A percentile compares a stretch with the other conserved stretches of the same genome.
Evolutionary conservation across 2,113 vertebrate genomes (phyloP).

Genomic region (Xenopus laevis): DNA sequence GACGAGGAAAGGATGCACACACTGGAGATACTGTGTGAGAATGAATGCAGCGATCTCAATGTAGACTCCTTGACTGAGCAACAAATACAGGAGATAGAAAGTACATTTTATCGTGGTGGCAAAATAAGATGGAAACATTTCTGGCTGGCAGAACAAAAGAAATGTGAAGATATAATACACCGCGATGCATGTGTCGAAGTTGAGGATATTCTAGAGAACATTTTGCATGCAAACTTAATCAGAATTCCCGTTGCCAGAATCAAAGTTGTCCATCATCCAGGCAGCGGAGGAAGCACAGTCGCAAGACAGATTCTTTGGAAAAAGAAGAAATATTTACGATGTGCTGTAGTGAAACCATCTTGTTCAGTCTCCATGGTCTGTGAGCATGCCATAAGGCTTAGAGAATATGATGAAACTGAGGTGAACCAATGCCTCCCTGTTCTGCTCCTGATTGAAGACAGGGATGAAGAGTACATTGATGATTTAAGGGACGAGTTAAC

Average conservation of each 20-base stretch:
- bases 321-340: slow-evolving; percentile 64
- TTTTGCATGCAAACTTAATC: slow-evolving; percentile 42
- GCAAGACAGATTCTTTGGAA: slow-evolving; percentile 78
- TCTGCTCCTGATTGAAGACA: slow-evolving; percentile 72
- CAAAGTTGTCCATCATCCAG: slow-evolving; percentile 79
- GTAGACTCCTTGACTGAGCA: slow-evolving; percentile 50
- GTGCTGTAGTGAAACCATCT: slow-evolving; percentile 67
- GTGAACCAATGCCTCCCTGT: slow-evolving; percentile 64
- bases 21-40: slow-evolving; percentile 66
- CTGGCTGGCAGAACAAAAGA: slow-evolving; percentile 70
- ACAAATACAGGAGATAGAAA: slow-evolving; percentile 61
- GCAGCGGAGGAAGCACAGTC: slow-evolving; percentile 80
- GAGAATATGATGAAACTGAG: slow-evolving; percentile 72
- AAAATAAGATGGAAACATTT: slow-evolving; percentile 75
- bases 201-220: slow-evolving; percentile 51
- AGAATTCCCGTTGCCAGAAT: slow-evolving; percentile 60
- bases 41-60: slow-evolving; percentile 67
- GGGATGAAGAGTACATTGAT: slow-evolving; percentile 69
- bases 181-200: slow-evolving; percentile 65
- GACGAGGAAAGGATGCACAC: slow-evolving; percentile 70
- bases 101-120: slow-evolving; percentile 69
- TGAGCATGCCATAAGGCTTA: slow-evolving; percentile 64
- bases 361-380: slow-evolving; percentile 56
- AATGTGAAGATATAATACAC: slow-evolving; percentile 68
- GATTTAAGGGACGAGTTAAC: slow-evolving; percentile 63